Evolutionary conservation across 92 coral and sea anemone species (phyloP).

Genomic region (Porites cylindrica): DNA sequence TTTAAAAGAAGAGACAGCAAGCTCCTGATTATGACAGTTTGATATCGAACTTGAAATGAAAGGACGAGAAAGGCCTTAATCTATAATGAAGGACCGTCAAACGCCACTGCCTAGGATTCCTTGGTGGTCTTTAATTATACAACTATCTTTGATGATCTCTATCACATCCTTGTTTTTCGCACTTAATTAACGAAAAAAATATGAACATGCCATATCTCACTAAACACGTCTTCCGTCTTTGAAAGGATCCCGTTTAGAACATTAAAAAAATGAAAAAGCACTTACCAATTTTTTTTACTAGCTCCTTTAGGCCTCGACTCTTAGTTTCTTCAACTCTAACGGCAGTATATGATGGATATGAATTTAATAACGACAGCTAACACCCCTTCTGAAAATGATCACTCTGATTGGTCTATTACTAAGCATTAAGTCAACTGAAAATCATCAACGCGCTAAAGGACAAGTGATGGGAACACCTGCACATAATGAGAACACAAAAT

Average conservation of each 20-base stretch:
- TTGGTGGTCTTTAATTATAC: no score
- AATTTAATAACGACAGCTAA: not conserved
- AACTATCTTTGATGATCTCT: no score
- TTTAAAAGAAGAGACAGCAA: no score
- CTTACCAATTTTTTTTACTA: not conserved
- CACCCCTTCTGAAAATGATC: not conserved
- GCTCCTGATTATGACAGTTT: no score
- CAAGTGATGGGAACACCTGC: constrained; percentile 8
- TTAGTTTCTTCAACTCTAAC: not conserved
- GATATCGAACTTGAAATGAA: no score
- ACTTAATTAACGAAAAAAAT: no score
- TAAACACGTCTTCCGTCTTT: not conserved
- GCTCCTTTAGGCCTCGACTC: not conserved
- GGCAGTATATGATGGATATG: constrained; percentile 4
- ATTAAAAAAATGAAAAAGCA: not conserved
- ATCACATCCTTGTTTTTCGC: no score
- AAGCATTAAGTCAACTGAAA: constrained; percentile 42
- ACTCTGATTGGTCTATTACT: constrained; percentile 14
- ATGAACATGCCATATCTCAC: no score
- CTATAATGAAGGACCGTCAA: no score
- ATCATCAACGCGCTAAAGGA: constrained; percentile 6
- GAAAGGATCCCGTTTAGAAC: not conserved
- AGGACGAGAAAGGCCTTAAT: no score
- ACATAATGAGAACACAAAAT: not conserved
- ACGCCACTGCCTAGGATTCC: no score